Evolutionary conservation across 1,140 invertebrate species (phyloP).

Genomic region (Paraescarpia echinospica): DNA sequence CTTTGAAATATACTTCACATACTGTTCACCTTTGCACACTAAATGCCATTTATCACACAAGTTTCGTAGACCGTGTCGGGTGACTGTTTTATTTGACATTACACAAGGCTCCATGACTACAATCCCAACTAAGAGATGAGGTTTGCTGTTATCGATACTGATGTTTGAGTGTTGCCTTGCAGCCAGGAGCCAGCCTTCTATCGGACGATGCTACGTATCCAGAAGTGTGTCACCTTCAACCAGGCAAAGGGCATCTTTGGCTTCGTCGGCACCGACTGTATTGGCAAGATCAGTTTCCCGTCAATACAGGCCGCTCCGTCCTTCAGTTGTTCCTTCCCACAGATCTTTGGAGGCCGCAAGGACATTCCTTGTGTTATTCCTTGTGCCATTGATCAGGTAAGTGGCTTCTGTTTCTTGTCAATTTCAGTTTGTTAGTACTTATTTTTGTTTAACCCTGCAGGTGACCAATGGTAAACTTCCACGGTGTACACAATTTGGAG

Average conservation of each 20-base stretch:
- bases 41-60: not conserved
- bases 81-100: not conserved
- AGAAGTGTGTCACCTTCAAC: constrained; percentile 93
- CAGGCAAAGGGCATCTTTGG: constrained; percentile 94
- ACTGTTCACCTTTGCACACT: not conserved
- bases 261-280: constrained; percentile 89
- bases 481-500: no score
- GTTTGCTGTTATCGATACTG: not conserved
- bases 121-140: not conserved
- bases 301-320: constrained; percentile 94
- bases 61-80: not conserved
- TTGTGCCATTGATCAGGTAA: constrained; percentile 96
- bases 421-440: constrained; percentile 1
- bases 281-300: constrained; percentile 97
- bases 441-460: no score
- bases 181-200: constrained; percentile 83
- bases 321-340: constrained; percentile 92
- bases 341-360: constrained; percentile 80
- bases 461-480: no score
- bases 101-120: no score
- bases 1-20: no score
- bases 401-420: constrained; percentile 10
- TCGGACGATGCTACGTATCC: constrained; percentile 86
- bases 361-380: constrained; percentile 92
- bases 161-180: constrained; percentile 25